Conservation (phyloP, 2,888 invertebrate genomes). For the Mechanitis messenoides region DNA sequence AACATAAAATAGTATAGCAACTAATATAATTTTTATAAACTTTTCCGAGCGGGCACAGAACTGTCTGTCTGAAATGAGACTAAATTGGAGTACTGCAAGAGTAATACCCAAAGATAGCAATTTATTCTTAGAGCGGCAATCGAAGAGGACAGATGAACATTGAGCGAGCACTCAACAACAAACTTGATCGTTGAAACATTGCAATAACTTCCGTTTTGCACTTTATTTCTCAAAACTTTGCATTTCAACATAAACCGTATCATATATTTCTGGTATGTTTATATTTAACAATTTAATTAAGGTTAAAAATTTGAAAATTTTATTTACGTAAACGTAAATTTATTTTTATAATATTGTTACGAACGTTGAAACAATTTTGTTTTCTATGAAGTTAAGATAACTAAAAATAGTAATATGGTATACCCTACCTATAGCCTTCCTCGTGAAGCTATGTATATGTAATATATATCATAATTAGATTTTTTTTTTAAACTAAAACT, state of each 20-base stretch:
- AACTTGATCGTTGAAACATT: constrained; percentile 50
- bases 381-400: no score
- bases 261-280: not conserved
- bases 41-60: not conserved
- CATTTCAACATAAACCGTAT: constrained; percentile 30
- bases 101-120: constrained; percentile 32
- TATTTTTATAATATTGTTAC: no score
- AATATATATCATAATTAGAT: no score
- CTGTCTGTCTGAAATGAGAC: constrained; percentile 2
- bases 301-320: no score
- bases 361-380: no score
- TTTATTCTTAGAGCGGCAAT: constrained; percentile 35
- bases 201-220: constrained; percentile 47
- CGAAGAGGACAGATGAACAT: constrained; percentile 38
- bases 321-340: no score
- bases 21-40: not conserved
- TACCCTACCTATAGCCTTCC: no score
- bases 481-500: no score
- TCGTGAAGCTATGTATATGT: no score
- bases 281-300: not conserved
- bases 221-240: constrained; percentile 37
- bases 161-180: constrained; percentile 40
- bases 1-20: no score
- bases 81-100: constrained; percentile 19
- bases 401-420: no score